Conservation (phyloP, 2,888 invertebrate genomes). For the Agrotis ipsilon region DNA sequence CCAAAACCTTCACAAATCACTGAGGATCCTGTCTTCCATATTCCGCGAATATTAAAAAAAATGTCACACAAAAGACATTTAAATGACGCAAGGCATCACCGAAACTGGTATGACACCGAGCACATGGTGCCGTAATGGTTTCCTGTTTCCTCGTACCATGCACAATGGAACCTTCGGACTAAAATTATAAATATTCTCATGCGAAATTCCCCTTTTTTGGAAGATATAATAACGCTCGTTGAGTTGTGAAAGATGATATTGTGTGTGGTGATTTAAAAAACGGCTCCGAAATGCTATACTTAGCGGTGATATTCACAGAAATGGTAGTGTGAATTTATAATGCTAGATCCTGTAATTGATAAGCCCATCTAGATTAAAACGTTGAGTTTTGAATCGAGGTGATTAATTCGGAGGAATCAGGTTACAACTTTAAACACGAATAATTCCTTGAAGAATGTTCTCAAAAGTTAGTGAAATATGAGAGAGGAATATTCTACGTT, state of each 20-base stretch:
- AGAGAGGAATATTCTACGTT: neutral
- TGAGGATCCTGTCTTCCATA: slow-evolving; percentile 19
- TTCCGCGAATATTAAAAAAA: slow-evolving; percentile 54
- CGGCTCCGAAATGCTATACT: slow-evolving; percentile 14
- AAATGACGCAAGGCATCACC: slow-evolving; percentile 75
- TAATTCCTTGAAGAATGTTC: neutral
- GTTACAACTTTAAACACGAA: slow-evolving; percentile 16
- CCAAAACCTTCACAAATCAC: slow-evolving; percentile 44
- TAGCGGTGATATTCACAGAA: slow-evolving; percentile 11
- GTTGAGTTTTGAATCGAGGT: slow-evolving; percentile 8
- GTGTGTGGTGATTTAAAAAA: slow-evolving; percentile 63
- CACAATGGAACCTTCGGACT: slow-evolving; percentile 82
- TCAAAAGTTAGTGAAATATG: neutral
- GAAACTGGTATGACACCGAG: slow-evolving; percentile 81
- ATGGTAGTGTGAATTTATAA: slow-evolving; percentile 26
- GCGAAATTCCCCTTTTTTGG: slow-evolving; percentile 72
- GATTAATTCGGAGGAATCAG: slow-evolving; percentile 19
- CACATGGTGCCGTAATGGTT: slow-evolving; percentile 87
- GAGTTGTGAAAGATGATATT: slow-evolving; percentile 59
- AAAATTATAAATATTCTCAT: slow-evolving; percentile 81
- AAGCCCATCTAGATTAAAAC: slow-evolving; percentile 23
- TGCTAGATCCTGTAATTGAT: slow-evolving; percentile 28
- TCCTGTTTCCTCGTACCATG: slow-evolving; percentile 84
- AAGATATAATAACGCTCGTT: slow-evolving; percentile 73
- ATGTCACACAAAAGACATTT: slow-evolving; percentile 66